These are phyloP conservation scores for Virgularia gustaviana DNA, from an alignment of 92 coral and sea anemone species.

Conservation along the genomic window DNA sequence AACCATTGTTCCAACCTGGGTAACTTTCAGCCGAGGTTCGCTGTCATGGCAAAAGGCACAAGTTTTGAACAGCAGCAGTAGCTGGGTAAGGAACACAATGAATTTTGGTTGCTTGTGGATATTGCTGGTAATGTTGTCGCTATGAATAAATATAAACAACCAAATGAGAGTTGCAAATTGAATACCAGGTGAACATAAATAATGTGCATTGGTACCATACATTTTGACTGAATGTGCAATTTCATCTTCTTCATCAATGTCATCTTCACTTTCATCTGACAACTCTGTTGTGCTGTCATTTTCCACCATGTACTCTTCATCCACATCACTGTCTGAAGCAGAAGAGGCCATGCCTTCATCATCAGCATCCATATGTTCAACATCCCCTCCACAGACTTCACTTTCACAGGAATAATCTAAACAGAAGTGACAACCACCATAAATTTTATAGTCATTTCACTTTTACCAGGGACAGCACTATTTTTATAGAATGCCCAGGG, in stretches of 20 bases:
- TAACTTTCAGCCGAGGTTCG: conserved; percentile 9
- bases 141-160: background rate
- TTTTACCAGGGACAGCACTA: too few relatives aligned
- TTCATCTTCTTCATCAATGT: conserved; percentile 65
- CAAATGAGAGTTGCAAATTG: background rate
- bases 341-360: conserved; percentile 3
- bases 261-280: conserved; percentile 89
- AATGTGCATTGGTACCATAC: conserved; percentile 2
- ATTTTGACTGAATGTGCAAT: background rate
- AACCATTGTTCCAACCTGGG: conserved; percentile 24
- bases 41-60: conserved; percentile 24
- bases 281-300: background rate
- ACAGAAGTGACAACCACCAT: background rate
- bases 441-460: too few relatives aligned
- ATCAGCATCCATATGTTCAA: background rate
- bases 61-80: conserved; percentile 28
- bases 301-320: conserved; percentile 4
- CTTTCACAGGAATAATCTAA: background rate
- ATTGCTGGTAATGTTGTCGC: background rate
- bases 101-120: conserved; percentile 3
- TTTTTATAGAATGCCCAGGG: too few relatives aligned
- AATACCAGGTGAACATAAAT: background rate
- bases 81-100: conserved; percentile 23
- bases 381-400: too few relatives aligned
- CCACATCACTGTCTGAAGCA: background rate